phyloP scores from a whole-genome alignment of 1,140 invertebrate genomes.

The Drosophila sp. region DNA sequence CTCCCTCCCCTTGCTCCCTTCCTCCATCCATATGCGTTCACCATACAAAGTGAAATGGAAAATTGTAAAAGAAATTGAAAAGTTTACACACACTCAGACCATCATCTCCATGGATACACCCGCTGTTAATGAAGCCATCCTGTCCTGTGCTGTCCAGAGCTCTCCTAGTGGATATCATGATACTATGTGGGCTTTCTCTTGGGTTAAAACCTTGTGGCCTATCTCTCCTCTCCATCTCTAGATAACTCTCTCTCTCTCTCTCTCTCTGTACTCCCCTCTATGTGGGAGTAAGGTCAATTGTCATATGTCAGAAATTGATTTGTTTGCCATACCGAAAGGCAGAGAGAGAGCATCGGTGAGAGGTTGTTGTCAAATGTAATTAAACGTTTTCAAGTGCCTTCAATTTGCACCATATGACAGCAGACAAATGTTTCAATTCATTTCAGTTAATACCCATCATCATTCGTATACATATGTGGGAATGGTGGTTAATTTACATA shows the following conservation, averaged over 20 bases:
- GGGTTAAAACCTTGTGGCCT: conserved; percentile 12
- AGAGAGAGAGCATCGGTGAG: conserved; percentile 8
- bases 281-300: conserved; percentile 25
- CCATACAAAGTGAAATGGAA: conserved; percentile 65
- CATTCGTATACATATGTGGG: background rate
- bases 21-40: conserved; percentile 2
- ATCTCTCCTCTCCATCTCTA: background rate
- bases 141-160: conserved; percentile 7
- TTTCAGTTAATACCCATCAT: conserved; percentile 7
- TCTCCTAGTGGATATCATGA: conserved; percentile 3
- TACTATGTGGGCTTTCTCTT: background rate
- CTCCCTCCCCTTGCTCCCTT: background rate
- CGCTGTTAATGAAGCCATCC: conserved; percentile 62
- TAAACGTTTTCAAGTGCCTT: conserved; percentile 5
- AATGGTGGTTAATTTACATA: no score
- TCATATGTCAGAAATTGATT: conserved; percentile 60
- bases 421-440: conserved; percentile 9
- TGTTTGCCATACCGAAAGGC: conserved; percentile 17
- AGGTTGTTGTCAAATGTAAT: conserved; percentile 19
- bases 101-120: background rate
- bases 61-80: conserved; percentile 68
- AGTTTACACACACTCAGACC: conserved; percentile 36
- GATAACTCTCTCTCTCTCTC: conserved; percentile 1
- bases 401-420: conserved; percentile 4
- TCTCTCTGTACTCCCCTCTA: background rate